Conservation (phyloP, 2,797 vertebrate species). For the Lithobates pipiens region DNA sequence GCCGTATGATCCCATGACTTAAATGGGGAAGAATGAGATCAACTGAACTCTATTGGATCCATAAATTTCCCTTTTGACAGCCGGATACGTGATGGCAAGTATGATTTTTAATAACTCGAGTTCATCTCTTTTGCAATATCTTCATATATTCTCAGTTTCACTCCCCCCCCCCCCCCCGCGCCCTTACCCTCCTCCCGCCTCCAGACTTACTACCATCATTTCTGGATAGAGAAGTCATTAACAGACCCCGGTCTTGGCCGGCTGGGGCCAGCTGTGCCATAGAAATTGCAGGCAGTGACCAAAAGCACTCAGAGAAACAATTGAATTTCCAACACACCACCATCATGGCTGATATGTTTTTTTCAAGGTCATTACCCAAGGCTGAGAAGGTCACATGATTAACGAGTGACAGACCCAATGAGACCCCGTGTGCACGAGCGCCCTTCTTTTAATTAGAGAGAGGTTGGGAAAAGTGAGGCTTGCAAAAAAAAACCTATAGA, state of each 20-base stretch:
- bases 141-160: slow-evolving; percentile 49
- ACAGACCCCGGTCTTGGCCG: slow-evolving; percentile 71
- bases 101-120: slow-evolving; percentile 57
- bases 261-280: slow-evolving; percentile 85
- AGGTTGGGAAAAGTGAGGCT: slow-evolving; percentile 84
- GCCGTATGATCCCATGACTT: slow-evolving; percentile 23
- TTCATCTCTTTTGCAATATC: slow-evolving; percentile 54
- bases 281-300: slow-evolving; percentile 97
- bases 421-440: slow-evolving; percentile 91
- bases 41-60: slow-evolving; percentile 34
- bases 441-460: slow-evolving; percentile 96
- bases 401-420: slow-evolving; percentile 97
- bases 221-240: slow-evolving; percentile 74
- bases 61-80: slow-evolving; percentile 50
- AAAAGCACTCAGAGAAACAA: slow-evolving; percentile 99
- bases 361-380: slow-evolving; percentile 99
- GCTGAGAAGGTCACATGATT: slow-evolving; percentile 98
- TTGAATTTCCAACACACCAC: slow-evolving; percentile 97
- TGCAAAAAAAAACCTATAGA: slow-evolving; percentile 58
- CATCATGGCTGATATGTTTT: slow-evolving; percentile 91
- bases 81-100: slow-evolving; percentile 27
- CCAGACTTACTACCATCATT: slow-evolving; percentile 67
- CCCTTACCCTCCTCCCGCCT: neutral
- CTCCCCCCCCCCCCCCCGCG: neutral
- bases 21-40: slow-evolving; percentile 32